Evolutionary conservation across 1,140 invertebrate genomes (phyloP).

Genomic region (Portunus trituberculatus): DNA sequence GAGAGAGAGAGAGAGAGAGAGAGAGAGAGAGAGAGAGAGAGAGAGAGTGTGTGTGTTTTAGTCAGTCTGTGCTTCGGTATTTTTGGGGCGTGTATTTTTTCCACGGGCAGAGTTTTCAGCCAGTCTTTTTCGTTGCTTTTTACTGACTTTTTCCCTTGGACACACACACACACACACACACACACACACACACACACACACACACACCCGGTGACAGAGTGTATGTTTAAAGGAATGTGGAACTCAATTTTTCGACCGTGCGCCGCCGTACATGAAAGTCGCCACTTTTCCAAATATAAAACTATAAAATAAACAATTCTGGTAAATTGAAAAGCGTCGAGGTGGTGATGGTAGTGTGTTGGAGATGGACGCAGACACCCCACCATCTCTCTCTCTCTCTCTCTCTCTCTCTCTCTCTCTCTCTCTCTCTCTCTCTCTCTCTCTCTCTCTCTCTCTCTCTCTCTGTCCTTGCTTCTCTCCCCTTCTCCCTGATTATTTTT

Average conservation of each 20-base stretch:
- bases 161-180: constrained; percentile 9
- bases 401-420: background rate
- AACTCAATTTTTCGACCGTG: constrained; percentile 5
- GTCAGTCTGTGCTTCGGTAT: constrained; percentile 18
- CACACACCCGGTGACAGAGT: background rate
- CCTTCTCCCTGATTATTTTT: background rate
- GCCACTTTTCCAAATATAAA: background rate
- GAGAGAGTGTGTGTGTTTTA: background rate
- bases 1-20: no score
- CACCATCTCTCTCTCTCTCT: background rate
- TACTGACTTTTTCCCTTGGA: background rate
- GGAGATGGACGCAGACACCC: background rate
- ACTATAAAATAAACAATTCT: constrained; percentile 16
- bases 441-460: background rate
- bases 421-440: no score
- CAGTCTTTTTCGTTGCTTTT: background rate
- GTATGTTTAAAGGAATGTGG: constrained; percentile 22
- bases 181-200: constrained; percentile 10
- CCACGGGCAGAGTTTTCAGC: background rate
- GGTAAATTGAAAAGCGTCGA: constrained; percentile 13
- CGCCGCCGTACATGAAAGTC: background rate
- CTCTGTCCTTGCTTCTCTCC: background rate
- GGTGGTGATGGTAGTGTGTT: background rate
- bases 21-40: no score
- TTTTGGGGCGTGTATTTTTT: background rate